Base-by-base conservation (phyloP, 2,797 vertebrate species). In the Cyclopterus lumpus region DNA sequence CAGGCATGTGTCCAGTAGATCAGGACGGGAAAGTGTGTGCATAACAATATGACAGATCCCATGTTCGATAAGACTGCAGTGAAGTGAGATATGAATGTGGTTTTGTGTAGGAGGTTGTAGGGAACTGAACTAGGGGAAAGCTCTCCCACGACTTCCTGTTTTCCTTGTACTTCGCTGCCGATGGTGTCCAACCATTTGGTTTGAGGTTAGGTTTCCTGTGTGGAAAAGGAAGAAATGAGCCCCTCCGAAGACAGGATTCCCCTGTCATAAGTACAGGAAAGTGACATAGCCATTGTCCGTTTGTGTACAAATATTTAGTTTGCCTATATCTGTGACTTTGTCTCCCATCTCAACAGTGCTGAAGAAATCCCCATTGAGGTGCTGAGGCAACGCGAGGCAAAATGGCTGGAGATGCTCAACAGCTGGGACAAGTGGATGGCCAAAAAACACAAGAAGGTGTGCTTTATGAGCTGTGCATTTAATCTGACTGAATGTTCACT, bases 391-490 rank as follows among this genome's bases (percentile, higher is more conserved):
- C 94, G 98, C 22, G 98, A 99, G 86, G 94, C 93, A 55, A 99
- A 99, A 77, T 99, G 98, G 98, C 94, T 99, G 90, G 98, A 99
- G 59, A 99, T 99, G 98, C 96, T 99, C 40, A 97, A 96, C 95
- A 97, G 91, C 93, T 99, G 98, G 98, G 98, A 99, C 94, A 99
- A 98, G 74, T 99, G 98, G 98, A 99, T 99, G 98, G 96, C 96
- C 80, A 99, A 99, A 87, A 98, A 95, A 75, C 97, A 99, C 94
- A 99, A 96, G 81, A 99, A 99, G 97, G 98, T 98, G 61, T 26
- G 71, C 10, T 60, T 73, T 34, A 22, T 18, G 40, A 49, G 55
- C n/a, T 34, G 4, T 4, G 24, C 30, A 60, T 44, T 8, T 38
- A 9, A 62, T 65, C 58, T 36, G 54, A 42, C 18, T 24, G n/a